Percentiles rank a stretch among this genome's conserved stretches.
These are phyloP conservation scores for Pangasius djambal DNA, from an alignment of 2,797 vertebrate genomes.

Conservation along the genomic window DNA sequence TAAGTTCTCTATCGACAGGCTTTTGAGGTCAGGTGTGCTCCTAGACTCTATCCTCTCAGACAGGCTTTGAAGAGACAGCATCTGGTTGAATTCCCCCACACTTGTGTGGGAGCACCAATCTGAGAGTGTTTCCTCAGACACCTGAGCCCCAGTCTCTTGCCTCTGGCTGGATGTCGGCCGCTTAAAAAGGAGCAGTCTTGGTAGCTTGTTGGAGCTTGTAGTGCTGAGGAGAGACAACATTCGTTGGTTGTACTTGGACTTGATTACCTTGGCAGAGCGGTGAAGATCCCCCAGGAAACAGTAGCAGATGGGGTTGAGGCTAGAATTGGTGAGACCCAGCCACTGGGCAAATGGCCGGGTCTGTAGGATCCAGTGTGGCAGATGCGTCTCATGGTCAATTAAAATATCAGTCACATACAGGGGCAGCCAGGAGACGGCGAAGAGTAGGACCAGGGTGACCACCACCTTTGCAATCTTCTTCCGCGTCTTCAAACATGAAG, in stretches of 20 bases:
- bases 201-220: conserved; percentile 64
- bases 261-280: conserved; percentile 86
- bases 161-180: conserved; percentile 54
- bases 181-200: conserved; percentile 68
- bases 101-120: conserved; percentile 61
- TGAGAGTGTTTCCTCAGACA: conserved; percentile 55
- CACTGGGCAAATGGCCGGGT: conserved; percentile 89
- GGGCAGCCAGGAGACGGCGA: conserved; percentile 86
- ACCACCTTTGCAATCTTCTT: conserved; percentile 92
- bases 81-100: conserved; percentile 60
- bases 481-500: conserved; percentile 83
- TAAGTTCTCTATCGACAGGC: conserved; percentile 21
- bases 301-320: conserved; percentile 92
- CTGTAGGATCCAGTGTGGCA: conserved; percentile 84
- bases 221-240: conserved; percentile 72
- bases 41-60: conserved; percentile 52
- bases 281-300: conserved; percentile 91
- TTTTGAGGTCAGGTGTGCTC: conserved; percentile 48
- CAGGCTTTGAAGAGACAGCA: conserved; percentile 63
- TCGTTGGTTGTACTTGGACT: conserved; percentile 84
- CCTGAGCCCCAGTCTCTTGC: conserved; percentile 54
- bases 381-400: conserved; percentile 81
- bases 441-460: conserved; percentile 86
- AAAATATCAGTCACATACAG: conserved; percentile 88
- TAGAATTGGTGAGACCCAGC: conserved; percentile 92